Conservation (phyloP, 2,113 vertebrate species). For the Hippocampus barbouri region DNA sequence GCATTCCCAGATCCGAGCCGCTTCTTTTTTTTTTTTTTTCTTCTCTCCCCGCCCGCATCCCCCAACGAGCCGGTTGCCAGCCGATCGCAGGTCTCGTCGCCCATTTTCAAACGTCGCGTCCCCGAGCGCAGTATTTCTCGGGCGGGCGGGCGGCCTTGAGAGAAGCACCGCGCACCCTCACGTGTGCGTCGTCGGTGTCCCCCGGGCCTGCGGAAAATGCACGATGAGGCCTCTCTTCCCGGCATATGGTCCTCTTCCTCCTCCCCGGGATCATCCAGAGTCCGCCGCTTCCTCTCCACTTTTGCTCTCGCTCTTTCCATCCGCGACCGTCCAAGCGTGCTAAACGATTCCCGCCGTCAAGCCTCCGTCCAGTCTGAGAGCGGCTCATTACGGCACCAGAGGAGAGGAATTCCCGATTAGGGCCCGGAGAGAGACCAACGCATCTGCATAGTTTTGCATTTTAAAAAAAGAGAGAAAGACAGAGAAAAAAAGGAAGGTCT, state of each 20-base stretch:
- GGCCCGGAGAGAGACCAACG: conserved; percentile 12
- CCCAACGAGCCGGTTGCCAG: too few species aligned
- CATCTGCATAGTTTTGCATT: conserved; percentile 9
- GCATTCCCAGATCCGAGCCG: too few species aligned
- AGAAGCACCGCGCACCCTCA: conserved; percentile 37
- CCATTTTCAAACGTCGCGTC: background rate
- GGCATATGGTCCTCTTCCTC: conserved; percentile 16
- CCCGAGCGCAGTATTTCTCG: conserved; percentile 47
- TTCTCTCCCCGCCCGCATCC: conserved; percentile 27
- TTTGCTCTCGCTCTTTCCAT: conserved; percentile 44
- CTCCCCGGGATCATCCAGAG: conserved; percentile 32
- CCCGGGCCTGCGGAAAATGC: conserved; percentile 45
- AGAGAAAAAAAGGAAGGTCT: too few species aligned
- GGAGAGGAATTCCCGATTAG: conserved; percentile 60
- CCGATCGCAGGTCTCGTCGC: too few species aligned
- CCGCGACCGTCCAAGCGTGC: conserved; percentile 43
- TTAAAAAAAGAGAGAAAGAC: too few species aligned
- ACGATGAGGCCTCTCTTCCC: conserved; percentile 32
- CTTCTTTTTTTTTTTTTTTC: background rate
- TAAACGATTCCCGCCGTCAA: conserved; percentile 63
- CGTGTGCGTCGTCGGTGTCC: conserved; percentile 39
- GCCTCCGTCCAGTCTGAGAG: conserved; percentile 50
- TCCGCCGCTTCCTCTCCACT: conserved; percentile 45
- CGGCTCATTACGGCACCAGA: conserved; percentile 60
- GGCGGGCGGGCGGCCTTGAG: conserved; percentile 52